Base-by-base conservation (phyloP, 2,888 invertebrate genomes). In the Athetis lepigone region DNA sequence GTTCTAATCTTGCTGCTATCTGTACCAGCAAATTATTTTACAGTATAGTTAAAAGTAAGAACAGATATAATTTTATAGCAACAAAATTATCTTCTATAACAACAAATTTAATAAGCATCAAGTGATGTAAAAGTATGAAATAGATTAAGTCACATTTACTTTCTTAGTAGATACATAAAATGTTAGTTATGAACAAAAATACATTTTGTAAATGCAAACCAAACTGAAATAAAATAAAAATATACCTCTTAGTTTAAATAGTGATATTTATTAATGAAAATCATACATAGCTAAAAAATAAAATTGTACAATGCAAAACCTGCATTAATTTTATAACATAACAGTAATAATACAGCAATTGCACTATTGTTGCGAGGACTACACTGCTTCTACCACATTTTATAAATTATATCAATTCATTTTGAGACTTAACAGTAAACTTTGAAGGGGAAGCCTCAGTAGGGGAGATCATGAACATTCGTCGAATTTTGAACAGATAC, bases 301-400 rank as follows among this genome's bases (percentile, higher is more conserved):
- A 93, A 93, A 92, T 93, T 94, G 94, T 94, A 94, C 94, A 94
- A 93, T 92, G 93, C 93, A 94, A 88, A 88, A 89, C 78, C 84
- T 94, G 93, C 93, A 91, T 92, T 92, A 93, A 92, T 92, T 93
- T 92, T 90, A 87, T 88, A 84, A 88, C 89, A 90, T 88, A 88
- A 88, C 90, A 85, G 85, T 88, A 84, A 83, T 88, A 84, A 80
- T 85, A 87, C 85, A 91, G 92, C 91, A 90, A 94, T 95, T 95
- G 94, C 94, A 94, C 94, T 94, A 93, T 93, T 92, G 91, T 92
- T 93, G 93, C 92, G 92, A 93, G 94, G 94, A 92, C 92, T 94
- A 94, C 90, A 91, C 91, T 91, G 92, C 91, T 88, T 88, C 92
- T 92, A 92, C 86, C 88, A 88, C 87, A 85, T 87, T 85, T 88